Conservation (phyloP, 2,888 invertebrate species). For the Lamellibrachia columna region DNA sequence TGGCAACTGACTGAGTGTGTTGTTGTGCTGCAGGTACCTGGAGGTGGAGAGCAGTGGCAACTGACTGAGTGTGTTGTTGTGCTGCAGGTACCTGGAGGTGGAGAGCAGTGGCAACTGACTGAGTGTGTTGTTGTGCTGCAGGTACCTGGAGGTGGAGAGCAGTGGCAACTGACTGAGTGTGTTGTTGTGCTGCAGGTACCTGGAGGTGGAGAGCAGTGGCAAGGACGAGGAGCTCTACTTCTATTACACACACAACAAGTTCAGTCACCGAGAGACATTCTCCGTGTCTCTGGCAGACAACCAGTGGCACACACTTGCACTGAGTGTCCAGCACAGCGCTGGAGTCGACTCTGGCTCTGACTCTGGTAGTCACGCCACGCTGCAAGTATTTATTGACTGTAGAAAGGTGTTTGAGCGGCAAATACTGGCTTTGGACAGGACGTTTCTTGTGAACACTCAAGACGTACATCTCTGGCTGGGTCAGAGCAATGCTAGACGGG, state of each 20-base stretch:
- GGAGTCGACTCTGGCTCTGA: slow-evolving; percentile 70
- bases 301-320: slow-evolving; percentile 85
- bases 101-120: no score
- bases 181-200: slow-evolving; percentile 73
- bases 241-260: slow-evolving; percentile 57
- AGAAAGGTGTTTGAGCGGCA: slow-evolving; percentile 84
- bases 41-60: no score
- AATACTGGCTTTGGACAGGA: slow-evolving; percentile 74
- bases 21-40: no score
- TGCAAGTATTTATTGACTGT: slow-evolving; percentile 81
- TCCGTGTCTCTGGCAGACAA: slow-evolving; percentile 87
- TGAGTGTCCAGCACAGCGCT: slow-evolving; percentile 72
- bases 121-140: slow-evolving; percentile 62
- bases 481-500: slow-evolving; percentile 85
- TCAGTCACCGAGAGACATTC: slow-evolving; percentile 76
- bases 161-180: slow-evolving; percentile 73
- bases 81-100: no score
- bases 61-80: no score
- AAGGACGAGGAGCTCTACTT: slow-evolving; percentile 78
- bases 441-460: slow-evolving; percentile 66
- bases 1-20: no score
- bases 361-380: slow-evolving; percentile 73
- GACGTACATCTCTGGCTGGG: slow-evolving; percentile 78
- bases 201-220: slow-evolving; percentile 91
- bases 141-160: slow-evolving; percentile 91